Base-by-base conservation (phyloP, 1,140 invertebrate species). In the fruit fly (Drosophila melanogaster) region DNA sequence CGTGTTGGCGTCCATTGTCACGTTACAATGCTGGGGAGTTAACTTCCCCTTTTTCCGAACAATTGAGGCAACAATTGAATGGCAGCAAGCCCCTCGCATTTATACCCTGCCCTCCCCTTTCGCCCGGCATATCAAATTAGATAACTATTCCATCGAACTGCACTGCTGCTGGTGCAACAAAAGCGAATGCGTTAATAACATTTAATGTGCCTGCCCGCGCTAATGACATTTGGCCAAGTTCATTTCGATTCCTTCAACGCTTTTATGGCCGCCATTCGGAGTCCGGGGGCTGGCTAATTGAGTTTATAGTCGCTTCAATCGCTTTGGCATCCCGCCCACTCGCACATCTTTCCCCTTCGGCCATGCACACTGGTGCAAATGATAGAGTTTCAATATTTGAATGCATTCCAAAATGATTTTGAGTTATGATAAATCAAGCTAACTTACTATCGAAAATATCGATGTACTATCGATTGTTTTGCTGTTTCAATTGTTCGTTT, bases 101-200 rank as follows among this genome's bases (percentile, higher is more conserved):
- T 35, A 17, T 35, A 51, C 53, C 38, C 14, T 7, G 11, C n/a
- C n/a, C 35, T 17, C n/a, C 14, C 17, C 7, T 30, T 35, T 33
- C 49, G 37, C 17, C 17, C 33, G 14, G 57, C 80, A 75, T 77
- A 62, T 76, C 30, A 89, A 87, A 87, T 89, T 84, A 87, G 77
- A 87, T 87, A 87, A 87, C 76, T 46, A 84, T 87, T 84, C 79
- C 60, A 87, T 87, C 69, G 83, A 85, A 77, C 62, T 58, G 43
- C 49, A 10, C 33, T 33, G 37, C 11, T 38, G 37, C 37, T 38
- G 40, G 24, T 65, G 55, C 60, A 74, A 75, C 49, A 69, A 66
- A 59, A 30, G 74, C 73, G 62, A 77, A 49, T 66, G 84, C 77
- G 84, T 84, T 87, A 89, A 87, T 87, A 89, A 89, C 84, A 87